Evolutionary conservation across 2,113 vertebrate species (phyloP).

Genomic region (Meles meles): DNA sequence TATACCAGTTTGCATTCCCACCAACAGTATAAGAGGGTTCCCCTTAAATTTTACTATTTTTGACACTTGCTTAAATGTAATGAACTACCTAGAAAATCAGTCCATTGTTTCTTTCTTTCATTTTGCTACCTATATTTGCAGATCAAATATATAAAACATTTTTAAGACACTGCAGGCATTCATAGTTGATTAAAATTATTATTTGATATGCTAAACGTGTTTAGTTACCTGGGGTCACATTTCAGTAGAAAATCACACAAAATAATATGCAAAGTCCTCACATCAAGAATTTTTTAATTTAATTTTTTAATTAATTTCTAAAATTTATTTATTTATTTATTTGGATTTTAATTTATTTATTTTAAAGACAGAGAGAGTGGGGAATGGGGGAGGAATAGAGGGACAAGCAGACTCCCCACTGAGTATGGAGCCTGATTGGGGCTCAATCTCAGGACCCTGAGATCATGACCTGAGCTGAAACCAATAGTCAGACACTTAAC

Average conservation of each 20-base stretch:
- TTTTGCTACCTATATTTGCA: background rate
- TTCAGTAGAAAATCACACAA: background rate
- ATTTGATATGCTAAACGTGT: background rate
- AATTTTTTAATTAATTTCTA: too few species aligned
- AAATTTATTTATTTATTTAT: background rate
- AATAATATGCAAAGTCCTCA: background rate
- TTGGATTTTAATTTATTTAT: background rate
- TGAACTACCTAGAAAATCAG: background rate
- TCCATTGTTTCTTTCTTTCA: background rate
- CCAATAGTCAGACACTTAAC: background rate
- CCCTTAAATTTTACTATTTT: background rate
- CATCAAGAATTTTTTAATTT: background rate
- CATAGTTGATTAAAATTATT: background rate
- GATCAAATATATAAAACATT: background rate
- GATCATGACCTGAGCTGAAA: background rate
- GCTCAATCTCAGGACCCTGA: background rate
- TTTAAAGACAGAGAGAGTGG: background rate
- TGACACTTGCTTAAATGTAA: background rate
- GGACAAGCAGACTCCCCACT: background rate
- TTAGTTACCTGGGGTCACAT: background rate
- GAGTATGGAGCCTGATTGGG: background rate
- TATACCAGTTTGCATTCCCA: background rate
- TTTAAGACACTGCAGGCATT: background rate
- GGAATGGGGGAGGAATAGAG: background rate
- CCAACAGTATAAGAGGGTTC: background rate